Percentiles rank a stretch among this genome's conserved stretches.
Evolutionary conservation across 2,888 invertebrate species (phyloP).

Genomic region (Sinohyriopsis cumingii): DNA sequence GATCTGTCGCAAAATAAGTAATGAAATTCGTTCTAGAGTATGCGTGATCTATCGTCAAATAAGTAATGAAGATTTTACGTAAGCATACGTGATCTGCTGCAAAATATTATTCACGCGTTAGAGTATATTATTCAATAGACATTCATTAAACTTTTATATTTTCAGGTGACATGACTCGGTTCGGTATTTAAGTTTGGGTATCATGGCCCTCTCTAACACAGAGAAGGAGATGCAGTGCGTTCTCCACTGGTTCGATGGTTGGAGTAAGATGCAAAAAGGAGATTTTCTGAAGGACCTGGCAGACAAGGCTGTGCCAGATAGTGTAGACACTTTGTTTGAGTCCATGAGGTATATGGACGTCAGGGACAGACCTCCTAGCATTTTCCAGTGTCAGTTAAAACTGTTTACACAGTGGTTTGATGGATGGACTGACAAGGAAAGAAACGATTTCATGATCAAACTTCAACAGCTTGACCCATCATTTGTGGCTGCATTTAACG

Average conservation of each 20-base stretch:
- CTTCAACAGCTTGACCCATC: slow-evolving; percentile 62
- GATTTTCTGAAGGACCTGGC: slow-evolving; percentile 64
- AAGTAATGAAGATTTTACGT: too few relatives aligned
- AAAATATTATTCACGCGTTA: too few relatives aligned
- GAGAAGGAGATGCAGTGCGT: slow-evolving; percentile 65
- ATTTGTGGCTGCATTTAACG: slow-evolving; percentile 67
- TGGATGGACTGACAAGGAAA: slow-evolving; percentile 67
- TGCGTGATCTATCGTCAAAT: too few relatives aligned
- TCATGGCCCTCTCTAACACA: slow-evolving; percentile 38
- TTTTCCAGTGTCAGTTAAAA: slow-evolving; percentile 72
- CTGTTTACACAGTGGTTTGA: slow-evolving; percentile 72
- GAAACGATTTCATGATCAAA: slow-evolving; percentile 62
- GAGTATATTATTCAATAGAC: too few relatives aligned
- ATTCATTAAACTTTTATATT: too few relatives aligned
- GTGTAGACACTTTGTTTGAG: slow-evolving; percentile 61
- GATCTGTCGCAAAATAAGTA: too few relatives aligned
- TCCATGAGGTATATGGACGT: slow-evolving; percentile 60
- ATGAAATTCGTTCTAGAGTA: too few relatives aligned
- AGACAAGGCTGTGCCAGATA: slow-evolving; percentile 62
- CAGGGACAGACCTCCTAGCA: slow-evolving; percentile 68
- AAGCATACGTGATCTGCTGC: too few relatives aligned
- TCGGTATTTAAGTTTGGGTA: too few relatives aligned
- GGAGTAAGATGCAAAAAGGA: slow-evolving; percentile 59
- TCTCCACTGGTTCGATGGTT: slow-evolving; percentile 64
- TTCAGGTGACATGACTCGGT: too few relatives aligned